Conservation (phyloP, 2,888 invertebrate genomes). For the Mellilla xanthometata region DNA sequence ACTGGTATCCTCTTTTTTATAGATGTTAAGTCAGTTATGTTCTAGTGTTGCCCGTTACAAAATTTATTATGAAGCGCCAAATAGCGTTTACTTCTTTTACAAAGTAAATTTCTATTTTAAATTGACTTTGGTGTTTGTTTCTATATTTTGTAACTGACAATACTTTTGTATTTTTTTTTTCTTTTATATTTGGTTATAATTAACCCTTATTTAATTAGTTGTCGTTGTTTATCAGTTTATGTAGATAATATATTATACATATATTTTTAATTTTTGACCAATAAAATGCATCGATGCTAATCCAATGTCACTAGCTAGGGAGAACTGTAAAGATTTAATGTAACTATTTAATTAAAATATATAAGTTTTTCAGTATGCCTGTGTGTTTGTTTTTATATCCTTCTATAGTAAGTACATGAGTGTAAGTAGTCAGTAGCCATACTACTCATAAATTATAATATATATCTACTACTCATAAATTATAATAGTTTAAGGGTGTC, state of each 20-base stretch:
- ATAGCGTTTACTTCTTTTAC: constrained; percentile 39
- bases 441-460: no score
- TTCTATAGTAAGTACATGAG: no score
- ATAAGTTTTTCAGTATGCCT: constrained; percentile 75
- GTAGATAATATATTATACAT: constrained; percentile 76
- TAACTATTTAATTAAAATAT: constrained; percentile 82
- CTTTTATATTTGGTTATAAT: constrained; percentile 49
- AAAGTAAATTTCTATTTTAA: constrained; percentile 16
- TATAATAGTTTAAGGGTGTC: no score
- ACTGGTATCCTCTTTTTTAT: constrained; percentile 47
- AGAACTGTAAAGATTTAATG: constrained; percentile 79
- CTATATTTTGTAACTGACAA: constrained; percentile 47
- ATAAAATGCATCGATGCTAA: constrained; percentile 77
- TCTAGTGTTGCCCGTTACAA: constrained; percentile 40
- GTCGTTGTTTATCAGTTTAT: constrained; percentile 64
- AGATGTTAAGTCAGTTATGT: constrained; percentile 54
- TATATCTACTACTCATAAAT: no score
- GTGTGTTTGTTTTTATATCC: constrained; percentile 34
- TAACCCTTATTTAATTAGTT: constrained; percentile 60
- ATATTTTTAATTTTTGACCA: constrained; percentile 67
- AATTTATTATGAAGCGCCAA: constrained; percentile 1
- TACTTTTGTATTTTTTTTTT: constrained; percentile 44
- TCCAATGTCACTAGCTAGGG: constrained; percentile 77
- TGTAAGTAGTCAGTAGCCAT: no score
- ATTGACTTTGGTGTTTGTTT: background rate